phyloP scores from a whole-genome alignment of 2,113 vertebrate genomes.

The Meleagris gallopavo region DNA sequence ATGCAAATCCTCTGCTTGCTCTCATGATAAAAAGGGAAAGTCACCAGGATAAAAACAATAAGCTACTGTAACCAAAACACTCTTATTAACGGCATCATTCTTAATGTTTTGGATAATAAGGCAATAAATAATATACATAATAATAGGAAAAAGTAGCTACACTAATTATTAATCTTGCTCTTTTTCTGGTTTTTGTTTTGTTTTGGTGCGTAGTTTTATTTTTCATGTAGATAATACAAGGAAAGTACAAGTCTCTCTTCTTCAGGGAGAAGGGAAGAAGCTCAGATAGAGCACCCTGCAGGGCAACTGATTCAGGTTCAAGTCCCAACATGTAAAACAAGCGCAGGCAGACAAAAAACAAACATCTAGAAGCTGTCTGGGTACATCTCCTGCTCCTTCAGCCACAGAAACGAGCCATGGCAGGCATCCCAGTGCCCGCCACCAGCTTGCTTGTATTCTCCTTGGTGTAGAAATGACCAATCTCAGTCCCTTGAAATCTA shows the following conservation, averaged over 20 bases:
- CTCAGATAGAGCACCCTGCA: neutral
- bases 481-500: neutral
- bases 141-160: neutral
- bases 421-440: neutral
- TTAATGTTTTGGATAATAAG: neutral
- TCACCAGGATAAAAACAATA: slow-evolving; percentile 33
- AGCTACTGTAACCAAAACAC: neutral
- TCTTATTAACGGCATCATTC: neutral
- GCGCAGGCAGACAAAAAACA: neutral
- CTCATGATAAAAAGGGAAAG: slow-evolving; percentile 15
- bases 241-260: neutral
- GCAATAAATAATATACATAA: slow-evolving; percentile 17
- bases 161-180: neutral
- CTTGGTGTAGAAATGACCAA: neutral
- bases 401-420: neutral
- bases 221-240: neutral
- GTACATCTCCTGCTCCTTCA: neutral
- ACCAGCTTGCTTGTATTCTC: neutral
- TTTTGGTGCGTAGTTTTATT: neutral
- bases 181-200: neutral
- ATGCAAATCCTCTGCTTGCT: slow-evolving; percentile 24
- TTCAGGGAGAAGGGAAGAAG: neutral
- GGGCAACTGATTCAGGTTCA: neutral
- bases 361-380: neutral
- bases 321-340: neutral